phyloP scores from a whole-genome alignment of 2,113 vertebrate genomes.

The Dryoscopus gambensis region DNA sequence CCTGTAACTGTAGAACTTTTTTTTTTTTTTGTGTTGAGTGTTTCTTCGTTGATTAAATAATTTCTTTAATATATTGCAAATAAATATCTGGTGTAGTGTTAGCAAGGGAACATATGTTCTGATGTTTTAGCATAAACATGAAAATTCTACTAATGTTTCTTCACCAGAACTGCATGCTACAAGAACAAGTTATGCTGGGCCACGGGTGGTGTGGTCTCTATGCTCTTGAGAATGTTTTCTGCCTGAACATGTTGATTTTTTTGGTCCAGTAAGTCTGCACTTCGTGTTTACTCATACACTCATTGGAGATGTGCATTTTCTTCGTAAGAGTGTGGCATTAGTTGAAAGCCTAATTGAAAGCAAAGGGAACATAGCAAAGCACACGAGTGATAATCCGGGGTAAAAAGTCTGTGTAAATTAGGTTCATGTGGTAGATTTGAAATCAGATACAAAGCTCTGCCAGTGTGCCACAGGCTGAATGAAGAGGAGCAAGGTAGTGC shows the following conservation, averaged over 20 bases:
- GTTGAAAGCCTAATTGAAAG: neutral
- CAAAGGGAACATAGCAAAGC: neutral
- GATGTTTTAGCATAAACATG: neutral
- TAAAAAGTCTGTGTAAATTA: neutral
- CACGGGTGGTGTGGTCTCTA: neutral
- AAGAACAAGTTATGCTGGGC: neutral
- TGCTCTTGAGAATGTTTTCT: neutral
- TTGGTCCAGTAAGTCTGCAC: neutral
- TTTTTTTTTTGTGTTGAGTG: neutral
- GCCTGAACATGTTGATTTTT: neutral
- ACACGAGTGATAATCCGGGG: accelerated
- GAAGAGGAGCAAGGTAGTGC: neutral
- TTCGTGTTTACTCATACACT: neutral
- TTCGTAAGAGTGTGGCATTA: neutral
- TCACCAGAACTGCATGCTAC: neutral
- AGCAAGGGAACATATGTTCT: neutral
- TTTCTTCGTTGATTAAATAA: neutral
- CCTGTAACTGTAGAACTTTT: neutral
- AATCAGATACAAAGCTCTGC: neutral
- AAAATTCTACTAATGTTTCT: neutral
- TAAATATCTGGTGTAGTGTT: neutral
- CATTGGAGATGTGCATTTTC: neutral
- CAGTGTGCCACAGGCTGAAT: neutral
- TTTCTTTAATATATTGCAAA: neutral
- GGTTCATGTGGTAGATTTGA: neutral